A percentile compares a stretch with the other conserved stretches of the same genome.
Evolutionary conservation across 2,888 invertebrate genomes (phyloP).

Genomic region (Agrochola litura): DNA sequence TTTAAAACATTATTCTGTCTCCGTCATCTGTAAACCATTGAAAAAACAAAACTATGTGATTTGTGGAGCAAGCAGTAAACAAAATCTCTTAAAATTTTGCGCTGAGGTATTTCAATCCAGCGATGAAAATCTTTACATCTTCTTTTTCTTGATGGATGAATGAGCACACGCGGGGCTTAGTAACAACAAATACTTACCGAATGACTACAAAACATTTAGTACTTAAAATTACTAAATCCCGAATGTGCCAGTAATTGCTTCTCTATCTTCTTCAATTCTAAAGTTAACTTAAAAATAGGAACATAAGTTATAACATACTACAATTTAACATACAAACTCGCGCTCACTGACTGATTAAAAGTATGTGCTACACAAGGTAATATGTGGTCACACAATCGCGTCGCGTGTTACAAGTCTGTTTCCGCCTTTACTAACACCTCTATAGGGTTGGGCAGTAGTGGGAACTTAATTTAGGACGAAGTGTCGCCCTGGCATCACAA

Average conservation of each 20-base stretch:
- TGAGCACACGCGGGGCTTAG: constrained; percentile 72
- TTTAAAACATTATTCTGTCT: not conserved
- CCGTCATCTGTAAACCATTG: not conserved
- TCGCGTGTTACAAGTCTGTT: constrained; percentile 32
- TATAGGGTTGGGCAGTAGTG: constrained; percentile 15
- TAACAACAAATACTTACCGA: constrained; percentile 76
- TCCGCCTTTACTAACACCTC: not conserved
- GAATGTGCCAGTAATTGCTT: constrained; percentile 61
- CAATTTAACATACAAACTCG: not conserved
- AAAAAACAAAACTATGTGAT: not conserved
- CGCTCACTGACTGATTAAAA: not conserved
- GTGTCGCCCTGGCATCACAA: not conserved
- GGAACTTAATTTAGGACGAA: constrained; percentile 21
- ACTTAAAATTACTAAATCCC: constrained; percentile 84
- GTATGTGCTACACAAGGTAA: not conserved
- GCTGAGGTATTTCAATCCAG: not conserved
- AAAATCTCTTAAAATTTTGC: not conserved
- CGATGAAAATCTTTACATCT: not conserved
- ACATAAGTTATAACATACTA: not conserved
- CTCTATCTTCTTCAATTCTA: constrained; percentile 26
- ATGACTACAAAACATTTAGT: constrained; percentile 79
- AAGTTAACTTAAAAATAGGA: not conserved
- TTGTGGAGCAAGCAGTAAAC: not conserved
- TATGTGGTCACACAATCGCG: not conserved
- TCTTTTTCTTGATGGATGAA: constrained; percentile 22